phyloP scores from a whole-genome alignment of 2,888 invertebrate species.

The Rhopalosiphum nymphaeae region DNA sequence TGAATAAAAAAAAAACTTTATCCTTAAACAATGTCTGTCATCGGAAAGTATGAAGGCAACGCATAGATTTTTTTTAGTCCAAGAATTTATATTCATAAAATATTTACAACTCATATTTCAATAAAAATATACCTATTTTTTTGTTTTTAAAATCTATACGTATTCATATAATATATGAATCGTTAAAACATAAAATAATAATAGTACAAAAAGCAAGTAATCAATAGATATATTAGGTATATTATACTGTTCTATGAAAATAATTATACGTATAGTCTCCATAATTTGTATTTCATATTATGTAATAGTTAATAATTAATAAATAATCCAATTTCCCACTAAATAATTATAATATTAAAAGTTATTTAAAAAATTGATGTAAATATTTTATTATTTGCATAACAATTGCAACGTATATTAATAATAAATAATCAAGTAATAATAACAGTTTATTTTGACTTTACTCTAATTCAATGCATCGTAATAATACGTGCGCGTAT shows the following conservation, averaged over 20 bases:
- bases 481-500: background rate
- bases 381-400: background rate
- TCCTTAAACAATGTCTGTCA: background rate
- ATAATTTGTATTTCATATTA: background rate
- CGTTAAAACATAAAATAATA: background rate
- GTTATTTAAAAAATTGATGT: background rate
- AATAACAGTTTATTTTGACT: background rate
- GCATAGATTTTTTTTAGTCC: background rate
- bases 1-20: no score
- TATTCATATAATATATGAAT: no score
- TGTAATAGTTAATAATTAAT: background rate
- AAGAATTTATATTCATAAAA: background rate
- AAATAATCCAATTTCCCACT: background rate
- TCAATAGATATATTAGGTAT: background rate
- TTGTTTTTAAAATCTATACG: background rate
- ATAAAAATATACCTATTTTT: background rate
- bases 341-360: background rate
- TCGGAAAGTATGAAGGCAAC: background rate
- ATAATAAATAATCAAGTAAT: background rate
- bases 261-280: background rate
- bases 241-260: background rate
- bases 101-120: background rate
- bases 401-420: background rate
- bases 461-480: background rate
- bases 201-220: background rate